These are phyloP conservation scores for Leucozona laternaria DNA, from an alignment of 2,888 invertebrate genomes.

Conservation along the genomic window DNA sequence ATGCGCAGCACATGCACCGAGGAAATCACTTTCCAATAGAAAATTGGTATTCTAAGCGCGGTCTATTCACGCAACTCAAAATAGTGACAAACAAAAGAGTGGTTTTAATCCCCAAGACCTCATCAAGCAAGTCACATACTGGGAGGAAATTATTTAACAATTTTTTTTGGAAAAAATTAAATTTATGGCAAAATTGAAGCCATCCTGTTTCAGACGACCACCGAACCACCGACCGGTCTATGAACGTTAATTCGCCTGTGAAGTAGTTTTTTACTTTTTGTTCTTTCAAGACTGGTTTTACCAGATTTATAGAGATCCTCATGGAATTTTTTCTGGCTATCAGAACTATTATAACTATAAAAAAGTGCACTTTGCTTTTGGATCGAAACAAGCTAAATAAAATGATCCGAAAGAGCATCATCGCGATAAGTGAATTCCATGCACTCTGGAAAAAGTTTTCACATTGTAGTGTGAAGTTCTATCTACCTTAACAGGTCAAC, in stretches of 20 bases:
- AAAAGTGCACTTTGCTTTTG: neutral
- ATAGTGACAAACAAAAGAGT: constrained; percentile 32
- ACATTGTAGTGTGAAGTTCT: neutral
- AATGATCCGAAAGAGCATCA: neutral
- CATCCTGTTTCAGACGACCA: constrained; percentile 28
- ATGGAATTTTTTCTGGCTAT: constrained; percentile 38
- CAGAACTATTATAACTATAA: constrained; percentile 2
- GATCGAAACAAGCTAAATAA: neutral
- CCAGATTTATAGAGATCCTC: constrained; percentile 39
- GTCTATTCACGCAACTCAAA: neutral
- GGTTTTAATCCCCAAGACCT: neutral
- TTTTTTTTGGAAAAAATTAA: constrained; percentile 31
- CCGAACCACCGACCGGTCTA: constrained; percentile 54
- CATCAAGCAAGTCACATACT: neutral
- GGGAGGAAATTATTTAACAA: constrained; percentile 29
- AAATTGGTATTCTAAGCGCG: constrained; percentile 58
- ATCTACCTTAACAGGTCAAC: neutral
- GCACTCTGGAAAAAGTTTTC: neutral
- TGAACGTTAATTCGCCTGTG: constrained; percentile 25
- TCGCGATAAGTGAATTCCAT: neutral
- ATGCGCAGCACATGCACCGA: constrained; percentile 51
- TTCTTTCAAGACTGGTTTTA: constrained; percentile 56
- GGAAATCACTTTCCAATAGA: constrained; percentile 67
- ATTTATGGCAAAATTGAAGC: constrained; percentile 42
- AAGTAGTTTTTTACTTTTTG: neutral